Conservation (phyloP, 2,113 vertebrate species). For the Bostrychus sinensis region DNA sequence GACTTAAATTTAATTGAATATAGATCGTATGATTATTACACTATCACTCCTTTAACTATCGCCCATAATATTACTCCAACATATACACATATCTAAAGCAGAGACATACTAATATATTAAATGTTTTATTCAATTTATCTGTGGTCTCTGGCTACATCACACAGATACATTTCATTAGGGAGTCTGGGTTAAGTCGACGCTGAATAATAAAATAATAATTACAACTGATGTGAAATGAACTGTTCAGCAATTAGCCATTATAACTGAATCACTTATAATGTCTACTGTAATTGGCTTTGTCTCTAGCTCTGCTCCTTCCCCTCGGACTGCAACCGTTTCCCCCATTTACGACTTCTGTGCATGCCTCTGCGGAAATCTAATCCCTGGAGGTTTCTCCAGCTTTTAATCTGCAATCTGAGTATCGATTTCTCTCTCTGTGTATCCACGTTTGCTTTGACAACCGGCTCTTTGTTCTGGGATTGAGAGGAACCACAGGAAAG, state of each 20-base stretch:
- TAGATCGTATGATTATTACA: too few species aligned
- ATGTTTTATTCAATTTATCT: not conserved
- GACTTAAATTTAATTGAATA: too few species aligned
- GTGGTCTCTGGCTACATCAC: not conserved
- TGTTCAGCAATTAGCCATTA: conserved; percentile 8
- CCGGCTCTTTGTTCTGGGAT: conserved; percentile 46
- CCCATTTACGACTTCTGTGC: conserved; percentile 6
- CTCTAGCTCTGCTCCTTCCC: conserved; percentile 5
- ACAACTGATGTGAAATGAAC: not conserved
- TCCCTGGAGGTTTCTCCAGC: conserved; percentile 28
- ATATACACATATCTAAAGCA: not conserved
- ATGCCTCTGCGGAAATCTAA: conserved; percentile 26
- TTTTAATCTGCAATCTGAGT: conserved; percentile 61
- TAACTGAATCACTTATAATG: not conserved
- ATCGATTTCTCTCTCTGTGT: conserved; percentile 55
- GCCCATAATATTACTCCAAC: not conserved
- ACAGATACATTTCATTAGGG: not conserved
- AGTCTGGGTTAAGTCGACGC: not conserved
- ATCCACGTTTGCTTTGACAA: conserved; percentile 39
- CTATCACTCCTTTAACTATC: not conserved
- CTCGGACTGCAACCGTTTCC: conserved; percentile 7
- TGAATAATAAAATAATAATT: not conserved
- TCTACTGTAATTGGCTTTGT: not conserved
- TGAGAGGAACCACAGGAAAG: conserved; percentile 34
- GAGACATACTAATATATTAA: not conserved